These are phyloP conservation scores for Ahaetulla prasina DNA, from an alignment of 2,113 vertebrate species.

Conservation along the genomic window DNA sequence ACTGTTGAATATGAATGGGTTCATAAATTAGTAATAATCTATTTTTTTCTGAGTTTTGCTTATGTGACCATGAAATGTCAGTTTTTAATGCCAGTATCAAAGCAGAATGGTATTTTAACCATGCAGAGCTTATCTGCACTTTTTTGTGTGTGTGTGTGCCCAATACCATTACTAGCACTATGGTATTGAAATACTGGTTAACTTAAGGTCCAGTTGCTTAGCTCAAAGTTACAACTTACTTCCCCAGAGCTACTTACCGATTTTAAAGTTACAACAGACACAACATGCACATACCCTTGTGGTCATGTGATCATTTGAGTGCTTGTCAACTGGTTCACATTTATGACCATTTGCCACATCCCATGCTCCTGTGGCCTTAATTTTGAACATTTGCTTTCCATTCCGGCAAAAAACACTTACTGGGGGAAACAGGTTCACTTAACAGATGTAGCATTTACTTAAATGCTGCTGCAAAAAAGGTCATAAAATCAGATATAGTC, in stretches of 20 bases:
- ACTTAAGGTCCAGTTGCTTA: not conserved
- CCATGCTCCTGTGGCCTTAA: not conserved
- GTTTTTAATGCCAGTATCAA: not conserved
- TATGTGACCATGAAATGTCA: conserved; percentile 21
- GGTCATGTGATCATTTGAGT: not conserved
- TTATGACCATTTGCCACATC: not conserved
- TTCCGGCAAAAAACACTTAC: not conserved
- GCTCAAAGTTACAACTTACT: not conserved
- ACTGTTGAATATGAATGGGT: not conserved
- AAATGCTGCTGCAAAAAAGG: no score
- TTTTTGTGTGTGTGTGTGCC: no score
- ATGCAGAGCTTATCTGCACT: not conserved
- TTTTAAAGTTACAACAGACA: not conserved
- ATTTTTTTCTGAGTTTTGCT: not conserved
- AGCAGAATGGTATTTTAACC: not conserved
- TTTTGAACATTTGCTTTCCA: not conserved
- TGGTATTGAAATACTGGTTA: not conserved
- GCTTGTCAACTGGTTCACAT: not conserved
- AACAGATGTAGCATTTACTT: no score
- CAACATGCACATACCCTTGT: not conserved
- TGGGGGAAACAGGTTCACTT: no score
- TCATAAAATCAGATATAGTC: no score
- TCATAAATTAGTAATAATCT: not conserved
- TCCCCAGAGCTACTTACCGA: not conserved
- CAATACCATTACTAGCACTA: not conserved